Evolutionary conservation across 2,888 invertebrate genomes (phyloP), one percentile per base, ranked within the genome.

Genomic region (Glaucopsyche alexis): DNA sequence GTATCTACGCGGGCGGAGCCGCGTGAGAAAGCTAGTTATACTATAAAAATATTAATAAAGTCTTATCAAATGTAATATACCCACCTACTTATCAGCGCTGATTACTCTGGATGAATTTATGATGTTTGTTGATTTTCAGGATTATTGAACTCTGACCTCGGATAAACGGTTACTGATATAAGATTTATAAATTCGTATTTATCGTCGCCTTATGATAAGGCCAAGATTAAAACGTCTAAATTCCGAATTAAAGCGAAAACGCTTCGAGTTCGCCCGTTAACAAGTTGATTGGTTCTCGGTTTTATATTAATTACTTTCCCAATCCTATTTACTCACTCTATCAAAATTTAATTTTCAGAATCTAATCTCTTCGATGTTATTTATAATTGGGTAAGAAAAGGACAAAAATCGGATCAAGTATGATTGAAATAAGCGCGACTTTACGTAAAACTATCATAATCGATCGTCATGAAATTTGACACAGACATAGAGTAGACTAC

Each of bases 251-350:
- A 38, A 16, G 60, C 29, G 60, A 60, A 38, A 60, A 60, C 60
- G 29, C 29, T 19, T 11, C 14, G 60, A 60, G 29, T 60, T 60
- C 13, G 11, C 29, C 7, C 60, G 60, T 60, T 60, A 60, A 60
- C 60, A 60, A 14, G 29, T 60, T 60, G 60, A 60, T 60, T 60
- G 60, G 60, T 60, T 60, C 60, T 60, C 29, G 60, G 29, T 38
- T 60, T 60, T 29, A 60, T 60, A 38, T 60, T 60, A 60, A 60
- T 29, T 60, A 60, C 13, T 60, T 38, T 29, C 29, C 60, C 60
- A 38, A 60, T 60, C 13, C 60, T 60, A 60, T 60, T 60, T 13
- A 60, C 60, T 60, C 38, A 60, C 60, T 60, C 60, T 60, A 29
- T 60, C 2, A 38, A 60, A 29, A 38, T 60, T 60, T 14, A 38